These are phyloP conservation scores for Alviniconcha strummeri DNA, from an alignment of 2,888 invertebrate species.

Conservation along the genomic window DNA sequence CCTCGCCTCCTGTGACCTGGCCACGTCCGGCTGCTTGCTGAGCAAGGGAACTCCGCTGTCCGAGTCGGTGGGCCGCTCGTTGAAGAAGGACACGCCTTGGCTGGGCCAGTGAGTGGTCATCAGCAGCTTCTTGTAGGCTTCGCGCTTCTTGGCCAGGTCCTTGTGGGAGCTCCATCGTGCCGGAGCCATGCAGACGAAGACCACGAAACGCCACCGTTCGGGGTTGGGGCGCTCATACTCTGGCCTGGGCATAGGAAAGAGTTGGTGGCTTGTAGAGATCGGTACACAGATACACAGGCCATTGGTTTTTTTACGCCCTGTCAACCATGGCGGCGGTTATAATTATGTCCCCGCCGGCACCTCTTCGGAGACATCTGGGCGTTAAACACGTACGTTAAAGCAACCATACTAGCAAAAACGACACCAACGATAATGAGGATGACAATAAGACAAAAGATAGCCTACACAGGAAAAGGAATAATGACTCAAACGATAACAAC, in stretches of 20 bases:
- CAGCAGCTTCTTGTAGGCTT: conserved; percentile 51
- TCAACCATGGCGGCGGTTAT: too few relatives aligned
- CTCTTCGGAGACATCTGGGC: too few relatives aligned
- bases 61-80: conserved; percentile 1
- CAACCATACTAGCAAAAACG: too few relatives aligned
- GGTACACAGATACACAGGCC: too few relatives aligned
- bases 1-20: conserved; percentile 40
- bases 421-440: too few relatives aligned
- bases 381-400: too few relatives aligned
- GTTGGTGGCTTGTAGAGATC: too few relatives aligned
- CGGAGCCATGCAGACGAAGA: conserved; percentile 66
- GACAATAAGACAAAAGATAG: too few relatives aligned
- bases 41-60: conserved; percentile 12
- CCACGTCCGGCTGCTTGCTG: conserved; percentile 43
- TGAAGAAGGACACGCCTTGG: conserved; percentile 49
- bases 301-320: too few relatives aligned
- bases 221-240: conserved; percentile 49
- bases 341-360: too few relatives aligned
- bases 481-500: too few relatives aligned
- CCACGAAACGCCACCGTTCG: conserved; percentile 62
- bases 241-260: conserved; percentile 40
- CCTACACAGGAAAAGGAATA: too few relatives aligned
- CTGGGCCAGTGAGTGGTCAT: conserved; percentile 64
- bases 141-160: conserved; percentile 52
- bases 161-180: conserved; percentile 57